A percentile compares a stretch with the other conserved stretches of the same genome.
Conservation (phyloP, 2,888 invertebrate species). For the Acleris laterana region DNA sequence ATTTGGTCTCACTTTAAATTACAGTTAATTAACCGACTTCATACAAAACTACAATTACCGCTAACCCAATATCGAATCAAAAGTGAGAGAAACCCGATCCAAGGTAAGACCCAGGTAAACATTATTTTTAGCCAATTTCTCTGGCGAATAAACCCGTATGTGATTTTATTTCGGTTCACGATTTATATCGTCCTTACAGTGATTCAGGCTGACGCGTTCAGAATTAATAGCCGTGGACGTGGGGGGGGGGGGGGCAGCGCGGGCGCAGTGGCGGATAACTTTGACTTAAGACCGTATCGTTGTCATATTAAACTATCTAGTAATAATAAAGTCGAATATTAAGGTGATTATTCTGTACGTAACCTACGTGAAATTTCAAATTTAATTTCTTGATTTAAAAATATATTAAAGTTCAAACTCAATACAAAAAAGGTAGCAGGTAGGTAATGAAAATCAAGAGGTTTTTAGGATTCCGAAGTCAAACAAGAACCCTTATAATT, state of each 20-base stretch:
- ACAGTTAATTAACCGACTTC: too few species aligned
- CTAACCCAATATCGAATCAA: constrained; percentile 24
- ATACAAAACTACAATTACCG: constrained; percentile 9
- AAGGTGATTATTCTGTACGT: too few species aligned
- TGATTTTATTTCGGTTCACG: constrained; percentile 33
- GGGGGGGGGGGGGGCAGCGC: constrained; percentile 11
- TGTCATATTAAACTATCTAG: constrained; percentile 20
- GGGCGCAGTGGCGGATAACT: constrained; percentile 25
- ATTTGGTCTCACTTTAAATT: too few species aligned
- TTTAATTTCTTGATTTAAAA: too few species aligned
- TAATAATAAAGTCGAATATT: too few species aligned
- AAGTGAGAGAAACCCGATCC: constrained; percentile 28
- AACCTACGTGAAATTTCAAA: too few species aligned
- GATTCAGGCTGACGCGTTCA: constrained; percentile 34
- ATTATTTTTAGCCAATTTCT: constrained; percentile 34
- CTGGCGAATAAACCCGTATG: constrained; percentile 25
- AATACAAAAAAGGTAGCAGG: too few species aligned
- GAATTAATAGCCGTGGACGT: constrained; percentile 34
- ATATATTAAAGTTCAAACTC: too few species aligned
- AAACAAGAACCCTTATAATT: too few species aligned
- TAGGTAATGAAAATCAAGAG: too few species aligned
- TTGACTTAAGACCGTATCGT: constrained; percentile 15
- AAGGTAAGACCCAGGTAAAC: constrained; percentile 18
- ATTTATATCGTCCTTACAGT: constrained; percentile 36
- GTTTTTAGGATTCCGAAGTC: too few species aligned